Evolutionary conservation across 2,797 vertebrate species (phyloP), one percentile per base, ranked within the genome.

Genomic region (Gouania willdenowi): DNA sequence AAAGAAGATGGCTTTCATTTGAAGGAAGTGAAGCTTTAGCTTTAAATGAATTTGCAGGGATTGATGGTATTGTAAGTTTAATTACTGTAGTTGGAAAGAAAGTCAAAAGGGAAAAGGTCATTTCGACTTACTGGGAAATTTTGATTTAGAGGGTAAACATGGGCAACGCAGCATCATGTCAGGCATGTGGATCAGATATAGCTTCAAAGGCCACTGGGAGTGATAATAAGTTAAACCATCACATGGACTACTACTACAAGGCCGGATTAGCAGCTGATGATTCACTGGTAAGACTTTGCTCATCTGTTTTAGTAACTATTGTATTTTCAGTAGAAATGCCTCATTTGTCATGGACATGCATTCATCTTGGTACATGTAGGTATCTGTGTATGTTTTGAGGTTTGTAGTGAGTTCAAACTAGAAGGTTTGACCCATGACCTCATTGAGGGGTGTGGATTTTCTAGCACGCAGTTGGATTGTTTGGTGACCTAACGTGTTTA

Each of bases 151-250:
- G 39, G 1, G 32, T 61, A 49, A 83, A 23, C 53, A 95, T 97
- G 94, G 94, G 94, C 29, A 95, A 95, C 59, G 86, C 89, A 32
- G 87, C 92, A 0, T 59, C 91, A 23, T 94, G 93, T 69, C 80
- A 89, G 5, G 62, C 75, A 11, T 95, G 94, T 65, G 87, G 90
- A 40, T 84, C 89, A 2, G 60, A 71, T 19, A 91, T 81, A 77
- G 76, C 78, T 3, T 26, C 86, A 1, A 71, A 64, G 38, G 57
- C 71, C 0, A 69, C 55, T 31, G 88, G 79, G 25, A 90, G 87
- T 68, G 47, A 90, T 14, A 77, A 54, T 44, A 84, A 89, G 27
- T 40, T 83, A 68, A 88, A 91, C 43, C 81, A 46, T 71, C 75
- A 61, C 29, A 62, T 74, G 5, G 90, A 91, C 55, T 84, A 81